Evolutionary conservation across 2,888 invertebrate species (phyloP).

Genomic region (Dione juno): DNA sequence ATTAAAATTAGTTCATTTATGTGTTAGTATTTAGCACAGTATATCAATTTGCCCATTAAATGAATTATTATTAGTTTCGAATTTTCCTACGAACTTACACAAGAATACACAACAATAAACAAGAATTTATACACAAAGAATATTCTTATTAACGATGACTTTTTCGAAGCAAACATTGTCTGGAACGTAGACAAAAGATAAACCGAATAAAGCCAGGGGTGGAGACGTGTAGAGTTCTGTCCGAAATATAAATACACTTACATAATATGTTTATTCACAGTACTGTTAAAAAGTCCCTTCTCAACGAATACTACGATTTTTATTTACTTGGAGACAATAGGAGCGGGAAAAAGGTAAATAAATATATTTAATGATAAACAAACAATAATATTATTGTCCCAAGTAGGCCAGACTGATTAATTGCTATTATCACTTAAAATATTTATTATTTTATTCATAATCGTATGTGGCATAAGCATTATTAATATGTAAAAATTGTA

Average conservation of each 20-base stretch:
- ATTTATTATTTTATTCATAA: not conserved
- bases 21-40: not conserved
- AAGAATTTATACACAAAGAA: not conserved
- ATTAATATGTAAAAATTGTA: no score
- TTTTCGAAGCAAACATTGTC: conserved; percentile 30
- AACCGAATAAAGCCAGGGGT: conserved; percentile 27
- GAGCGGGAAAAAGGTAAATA: conserved; percentile 8
- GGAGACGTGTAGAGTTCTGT: conserved; percentile 52
- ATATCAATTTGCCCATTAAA: no score
- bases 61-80: not conserved
- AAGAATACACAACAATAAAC: not conserved
- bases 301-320: conserved; percentile 51
- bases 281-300: conserved; percentile 54
- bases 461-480: no score
- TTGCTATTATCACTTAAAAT: not conserved
- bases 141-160: not conserved
- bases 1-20: conserved; percentile 23
- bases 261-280: conserved; percentile 59
- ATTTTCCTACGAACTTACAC: not conserved
- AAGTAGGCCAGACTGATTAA: not conserved
- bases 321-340: conserved; percentile 48
- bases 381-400: not conserved
- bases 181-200: conserved; percentile 30
- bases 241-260: conserved; percentile 54
- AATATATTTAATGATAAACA: conserved; percentile 28